phyloP scores from a whole-genome alignment of 2,113 vertebrate species.

The Carassius auratus region DNA sequence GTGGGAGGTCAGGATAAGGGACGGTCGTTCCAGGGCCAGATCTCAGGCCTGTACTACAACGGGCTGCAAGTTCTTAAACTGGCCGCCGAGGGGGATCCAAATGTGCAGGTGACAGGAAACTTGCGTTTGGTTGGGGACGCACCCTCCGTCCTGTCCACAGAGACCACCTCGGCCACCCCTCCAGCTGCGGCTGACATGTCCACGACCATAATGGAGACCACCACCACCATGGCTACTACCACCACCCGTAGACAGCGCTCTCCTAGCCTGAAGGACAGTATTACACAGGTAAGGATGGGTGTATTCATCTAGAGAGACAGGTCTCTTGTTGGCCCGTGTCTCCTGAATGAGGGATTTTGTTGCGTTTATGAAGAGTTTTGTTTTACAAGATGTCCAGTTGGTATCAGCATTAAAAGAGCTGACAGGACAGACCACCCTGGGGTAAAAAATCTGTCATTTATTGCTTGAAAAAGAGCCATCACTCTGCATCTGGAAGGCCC shows the following conservation, averaged over 20 bases:
- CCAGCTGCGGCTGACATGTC: slow-evolving; percentile 91
- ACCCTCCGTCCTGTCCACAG: slow-evolving; percentile 85
- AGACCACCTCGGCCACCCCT: slow-evolving; percentile 88
- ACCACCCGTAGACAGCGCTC: slow-evolving; percentile 89
- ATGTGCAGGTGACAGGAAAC: slow-evolving; percentile 87
- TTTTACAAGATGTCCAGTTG: slow-evolving; percentile 27
- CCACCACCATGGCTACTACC: slow-evolving; percentile 93
- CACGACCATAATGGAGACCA: slow-evolving; percentile 95
- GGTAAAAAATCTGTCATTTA: slow-evolving; percentile 8
- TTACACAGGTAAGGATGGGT: slow-evolving; percentile 82
- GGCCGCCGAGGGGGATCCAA: slow-evolving; percentile 90
- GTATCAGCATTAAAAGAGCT: slow-evolving; percentile 13
- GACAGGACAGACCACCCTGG: background rate
- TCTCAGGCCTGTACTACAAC: slow-evolving; percentile 94
- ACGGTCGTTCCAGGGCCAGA: slow-evolving; percentile 93
- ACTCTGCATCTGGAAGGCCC: slow-evolving; percentile 4
- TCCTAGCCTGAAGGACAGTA: slow-evolving; percentile 89
- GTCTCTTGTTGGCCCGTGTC: too few species aligned
- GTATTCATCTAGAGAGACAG: background rate
- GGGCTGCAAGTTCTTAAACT: slow-evolving; percentile 92
- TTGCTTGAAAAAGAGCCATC: slow-evolving; percentile 8
- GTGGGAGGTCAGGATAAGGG: slow-evolving; percentile 90
- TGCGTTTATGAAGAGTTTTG: slow-evolving; percentile 21
- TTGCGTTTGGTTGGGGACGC: slow-evolving; percentile 90
- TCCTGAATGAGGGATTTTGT: background rate